Evolutionary conservation across 2,797 vertebrate genomes (phyloP).

Genomic region (Halcyon chelicuti): DNA sequence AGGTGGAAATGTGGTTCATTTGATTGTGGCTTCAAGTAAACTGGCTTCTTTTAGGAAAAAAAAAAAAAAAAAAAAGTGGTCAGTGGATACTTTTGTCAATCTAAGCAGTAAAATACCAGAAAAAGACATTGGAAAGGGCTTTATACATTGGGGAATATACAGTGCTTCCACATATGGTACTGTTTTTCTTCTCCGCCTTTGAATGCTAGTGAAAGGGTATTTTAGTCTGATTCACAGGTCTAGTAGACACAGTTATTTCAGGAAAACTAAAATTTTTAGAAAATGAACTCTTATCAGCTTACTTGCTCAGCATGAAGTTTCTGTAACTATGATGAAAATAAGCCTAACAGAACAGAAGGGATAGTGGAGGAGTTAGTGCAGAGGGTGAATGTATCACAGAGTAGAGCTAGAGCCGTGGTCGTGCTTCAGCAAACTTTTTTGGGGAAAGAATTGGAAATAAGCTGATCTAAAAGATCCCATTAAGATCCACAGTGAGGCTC

Average conservation of each 20-base stretch:
- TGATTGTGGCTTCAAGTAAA: background rate
- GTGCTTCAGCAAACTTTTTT: background rate
- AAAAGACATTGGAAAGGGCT: background rate
- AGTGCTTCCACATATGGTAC: background rate
- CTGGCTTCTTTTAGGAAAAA: background rate
- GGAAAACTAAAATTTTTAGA: background rate
- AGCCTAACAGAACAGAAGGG: slow-evolving; percentile 8
- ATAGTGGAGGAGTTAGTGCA: slow-evolving; percentile 12
- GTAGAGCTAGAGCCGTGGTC: background rate
- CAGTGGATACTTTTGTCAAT: background rate
- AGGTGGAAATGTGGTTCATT: background rate
- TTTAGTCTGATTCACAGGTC: slow-evolving; percentile 10
- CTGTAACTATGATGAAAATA: slow-evolving; percentile 9
- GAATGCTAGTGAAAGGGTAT: background rate
- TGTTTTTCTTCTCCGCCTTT: background rate
- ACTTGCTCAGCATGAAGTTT: background rate
- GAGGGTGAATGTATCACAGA: background rate
- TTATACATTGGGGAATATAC: background rate
- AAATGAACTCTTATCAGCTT: background rate
- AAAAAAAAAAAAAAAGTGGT: background rate
- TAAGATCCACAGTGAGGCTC: background rate
- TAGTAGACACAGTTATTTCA: background rate
- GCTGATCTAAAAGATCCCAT: background rate
- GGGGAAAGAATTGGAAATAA: background rate
- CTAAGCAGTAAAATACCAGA: background rate